Percentiles rank a stretch among this genome's conserved stretches.
Conservation (phyloP, 2,888 invertebrate genomes). For the Clunio marinus region DNA sequence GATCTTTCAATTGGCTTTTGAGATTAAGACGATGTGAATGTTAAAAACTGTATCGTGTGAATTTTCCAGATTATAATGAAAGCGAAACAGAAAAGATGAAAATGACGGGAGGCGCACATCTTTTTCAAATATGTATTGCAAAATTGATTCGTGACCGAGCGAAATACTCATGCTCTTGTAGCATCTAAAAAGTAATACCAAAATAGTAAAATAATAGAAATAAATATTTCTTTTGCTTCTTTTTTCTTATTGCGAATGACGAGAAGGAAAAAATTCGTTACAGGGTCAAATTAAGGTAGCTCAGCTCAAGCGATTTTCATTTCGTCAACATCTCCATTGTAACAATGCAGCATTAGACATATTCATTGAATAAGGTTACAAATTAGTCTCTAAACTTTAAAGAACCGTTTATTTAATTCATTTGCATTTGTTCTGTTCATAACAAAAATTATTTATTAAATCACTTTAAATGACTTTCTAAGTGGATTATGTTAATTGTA, state of each 20-base stretch:
- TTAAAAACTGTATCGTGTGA: slow-evolving; percentile 22
- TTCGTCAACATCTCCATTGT: too few species aligned
- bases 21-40: neutral
- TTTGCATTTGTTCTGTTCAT: too few species aligned
- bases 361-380: too few species aligned
- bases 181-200: neutral
- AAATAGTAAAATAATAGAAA: neutral
- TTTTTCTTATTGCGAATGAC: neutral
- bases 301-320: too few species aligned
- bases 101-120: neutral
- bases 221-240: slow-evolving; percentile 13
- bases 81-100: neutral
- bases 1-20: neutral
- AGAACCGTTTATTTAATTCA: too few species aligned
- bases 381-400: too few species aligned
- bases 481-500: too few species aligned
- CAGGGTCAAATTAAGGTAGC: slow-evolving; percentile 8
- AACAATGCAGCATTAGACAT: too few species aligned
- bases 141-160: slow-evolving; percentile 36
- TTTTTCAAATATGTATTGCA: slow-evolving; percentile 12
- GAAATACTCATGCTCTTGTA: slow-evolving; percentile 19
- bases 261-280: slow-evolving; percentile 23
- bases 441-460: too few species aligned
- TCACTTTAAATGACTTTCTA: too few species aligned
- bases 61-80: slow-evolving; percentile 13